Evolutionary conservation across 2,113 vertebrate genomes (phyloP), one percentile per base, ranked within the genome.

Genomic region (Mormyrus iriodes): DNA sequence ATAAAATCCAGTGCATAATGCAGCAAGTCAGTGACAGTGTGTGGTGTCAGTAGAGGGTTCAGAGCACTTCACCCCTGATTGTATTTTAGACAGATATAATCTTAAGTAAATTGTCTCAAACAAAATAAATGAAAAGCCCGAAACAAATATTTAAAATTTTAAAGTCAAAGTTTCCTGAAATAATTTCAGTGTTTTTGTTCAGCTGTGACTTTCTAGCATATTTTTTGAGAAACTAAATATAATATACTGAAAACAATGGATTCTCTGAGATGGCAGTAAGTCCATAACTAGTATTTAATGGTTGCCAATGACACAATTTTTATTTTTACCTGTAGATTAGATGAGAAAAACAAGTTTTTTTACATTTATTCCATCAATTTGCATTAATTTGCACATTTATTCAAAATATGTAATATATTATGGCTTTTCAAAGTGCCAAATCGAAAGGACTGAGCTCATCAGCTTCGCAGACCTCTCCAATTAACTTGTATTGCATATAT

Each of bases 401-500:
- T 53, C 85, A 35, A 35, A 86, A 53, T 53, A 86, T 35, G 84
- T 9, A 48, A 42, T n/a, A 24, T 86, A n/a, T 55, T 86, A 31
- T 4, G 24, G 17, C 2, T 86, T 53, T 55, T 35, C n/a, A 55
- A 52, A 52, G 48, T 35, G 31, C 46, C n/a, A 86, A 53, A 31
- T 53, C 27, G 13, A 86, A 86, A 53, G 48, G 31, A 17, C 35
- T 13, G 55, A 87, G n/a, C n/a, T 44, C 17, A 58, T 87, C 52
- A 87, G 49, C 35, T 48, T 44, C 24, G 24, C 35, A 87, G 35
- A n/a, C 53, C 35, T 65, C 55, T 61, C 55, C 39, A 65, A 87
- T 61, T 87, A 87, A 58, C 53, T 87, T 61, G 31, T 52, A 31
- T 27, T 35, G 85, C 49, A 86, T 86, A 84, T 84, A 48, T 84